Evolutionary conservation across 2,113 vertebrate genomes (phyloP), one percentile per base, ranked within the genome.

Genomic region (Vicugna pacos): DNA sequence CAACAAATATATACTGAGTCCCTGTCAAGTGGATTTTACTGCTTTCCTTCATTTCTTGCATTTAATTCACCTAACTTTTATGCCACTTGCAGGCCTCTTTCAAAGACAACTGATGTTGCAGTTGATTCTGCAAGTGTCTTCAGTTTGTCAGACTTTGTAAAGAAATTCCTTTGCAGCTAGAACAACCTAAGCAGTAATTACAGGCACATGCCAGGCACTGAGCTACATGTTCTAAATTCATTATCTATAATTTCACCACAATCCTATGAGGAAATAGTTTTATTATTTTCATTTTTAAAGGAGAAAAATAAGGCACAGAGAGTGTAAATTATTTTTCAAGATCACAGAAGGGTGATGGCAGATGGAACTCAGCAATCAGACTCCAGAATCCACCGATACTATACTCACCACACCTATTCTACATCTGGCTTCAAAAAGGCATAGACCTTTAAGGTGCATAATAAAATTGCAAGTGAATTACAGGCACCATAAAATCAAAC

Each of bases 291-390:
- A 67, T 94, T 58, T 48, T 42, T 26, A 67, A 81, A 75, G 76
- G 30, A 95, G 24, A 67, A 93, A 95, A 89, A 81, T 86, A 82
- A 86, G 22, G 2, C 30, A 65, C 13, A 77, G n/a, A 64, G 22
- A 93, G 28, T 54, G 96, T 50, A 52, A 95, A 91, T 46, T 87
- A n/a, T 14, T 67, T 76, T 94, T 95, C 17, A 89, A 69, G 56
- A 70, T 93, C 65, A 50, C n/a, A 48, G 50, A 56, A 84, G 24
- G 15, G 14, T 81, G 24, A 52, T 22, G 4, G 8, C 82, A 76
- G n/a, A 86, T 89, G 6, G 35, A 89, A 84, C 20, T 72, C 46
- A 89, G 67, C 38, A n/a, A 56, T 91, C 19, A 81, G 22, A 75
- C 10, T 58, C 52, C 38, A 92, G 60, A 50, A 26, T 48, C 35